Conservation (phyloP, 2,797 vertebrate genomes). For the Cetoscarus ocellatus region DNA sequence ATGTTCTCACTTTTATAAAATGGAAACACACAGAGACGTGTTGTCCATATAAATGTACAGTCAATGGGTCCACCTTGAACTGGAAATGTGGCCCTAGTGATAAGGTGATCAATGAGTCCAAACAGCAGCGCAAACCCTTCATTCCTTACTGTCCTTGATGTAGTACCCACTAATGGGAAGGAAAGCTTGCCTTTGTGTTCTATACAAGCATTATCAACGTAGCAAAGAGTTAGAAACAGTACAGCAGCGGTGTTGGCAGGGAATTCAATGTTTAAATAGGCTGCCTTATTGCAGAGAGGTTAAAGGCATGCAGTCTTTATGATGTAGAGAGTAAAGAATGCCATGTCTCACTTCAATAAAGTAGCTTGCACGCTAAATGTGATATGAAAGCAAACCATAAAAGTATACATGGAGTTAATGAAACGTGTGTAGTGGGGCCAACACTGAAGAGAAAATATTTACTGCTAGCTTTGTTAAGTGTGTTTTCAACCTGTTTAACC, state of each 20-base stretch:
- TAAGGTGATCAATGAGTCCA: no score
- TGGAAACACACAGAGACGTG: no score
- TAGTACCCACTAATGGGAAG: no score
- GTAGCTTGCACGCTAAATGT: not conserved
- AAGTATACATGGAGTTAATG: not conserved
- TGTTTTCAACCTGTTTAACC: not conserved
- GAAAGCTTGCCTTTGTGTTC: no score
- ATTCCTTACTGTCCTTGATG: no score
- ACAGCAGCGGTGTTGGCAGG: not conserved
- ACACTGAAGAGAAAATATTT: not conserved
- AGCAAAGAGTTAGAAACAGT: slow-evolving; percentile 7
- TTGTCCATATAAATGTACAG: no score
- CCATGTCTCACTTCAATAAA: not conserved
- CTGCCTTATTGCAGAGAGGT: not conserved
- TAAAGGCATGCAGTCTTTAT: not conserved
- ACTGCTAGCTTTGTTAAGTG: not conserved
- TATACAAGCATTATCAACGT: no score
- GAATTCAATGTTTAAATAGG: not conserved
- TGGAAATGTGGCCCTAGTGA: no score
- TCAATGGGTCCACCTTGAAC: no score
- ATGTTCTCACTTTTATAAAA: no score
- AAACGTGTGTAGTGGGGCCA: not conserved
- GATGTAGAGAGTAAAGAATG: slow-evolving; percentile 2
- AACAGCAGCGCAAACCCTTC: no score
- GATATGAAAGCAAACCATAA: slow-evolving; percentile 8